These are phyloP conservation scores for Trinectes maculatus DNA, from an alignment of 2,113 vertebrate genomes.

Conservation along the genomic window DNA sequence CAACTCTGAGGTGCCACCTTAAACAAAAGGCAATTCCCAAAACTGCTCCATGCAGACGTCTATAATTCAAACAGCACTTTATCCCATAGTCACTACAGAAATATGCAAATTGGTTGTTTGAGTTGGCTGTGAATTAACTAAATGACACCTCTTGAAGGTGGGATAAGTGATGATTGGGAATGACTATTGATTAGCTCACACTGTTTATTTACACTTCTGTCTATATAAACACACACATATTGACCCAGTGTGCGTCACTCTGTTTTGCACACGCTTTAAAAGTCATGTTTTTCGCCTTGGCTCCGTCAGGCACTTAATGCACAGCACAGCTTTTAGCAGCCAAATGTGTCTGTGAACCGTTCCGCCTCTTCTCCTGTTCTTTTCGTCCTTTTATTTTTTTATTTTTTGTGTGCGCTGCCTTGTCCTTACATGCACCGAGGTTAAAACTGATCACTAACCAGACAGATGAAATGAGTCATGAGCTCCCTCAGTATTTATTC, in stretches of 20 bases:
- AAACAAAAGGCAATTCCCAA: neutral
- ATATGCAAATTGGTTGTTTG: slow-evolving; percentile 2
- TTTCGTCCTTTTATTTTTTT: neutral
- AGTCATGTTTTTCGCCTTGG: slow-evolving; percentile 23
- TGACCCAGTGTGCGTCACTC: slow-evolving; percentile 22
- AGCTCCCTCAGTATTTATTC: neutral
- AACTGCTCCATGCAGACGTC: neutral
- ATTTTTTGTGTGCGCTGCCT: slow-evolving; percentile 8
- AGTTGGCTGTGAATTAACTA: slow-evolving; percentile 17
- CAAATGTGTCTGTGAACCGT: neutral
- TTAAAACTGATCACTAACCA: slow-evolving; percentile 25
- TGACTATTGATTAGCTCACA: too few relatives aligned
- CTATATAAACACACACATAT: too few relatives aligned
- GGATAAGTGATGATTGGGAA: too few relatives aligned
- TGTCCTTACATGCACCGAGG: slow-evolving; percentile 26
- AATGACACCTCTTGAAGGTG: slow-evolving; percentile 8
- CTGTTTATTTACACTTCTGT: too few relatives aligned
- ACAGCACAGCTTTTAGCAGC: slow-evolving; percentile 11
- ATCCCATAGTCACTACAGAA: neutral
- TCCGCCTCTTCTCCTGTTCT: slow-evolving; percentile 1
- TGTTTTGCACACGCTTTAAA: slow-evolving; percentile 21
- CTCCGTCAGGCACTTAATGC: slow-evolving; percentile 36
- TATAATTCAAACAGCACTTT: neutral
- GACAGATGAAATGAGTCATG: slow-evolving; percentile 31
- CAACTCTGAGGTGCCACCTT: too few relatives aligned